Evolutionary conservation across 2,888 invertebrate species (phyloP).

Genomic region (Sesia bembeciformis): DNA sequence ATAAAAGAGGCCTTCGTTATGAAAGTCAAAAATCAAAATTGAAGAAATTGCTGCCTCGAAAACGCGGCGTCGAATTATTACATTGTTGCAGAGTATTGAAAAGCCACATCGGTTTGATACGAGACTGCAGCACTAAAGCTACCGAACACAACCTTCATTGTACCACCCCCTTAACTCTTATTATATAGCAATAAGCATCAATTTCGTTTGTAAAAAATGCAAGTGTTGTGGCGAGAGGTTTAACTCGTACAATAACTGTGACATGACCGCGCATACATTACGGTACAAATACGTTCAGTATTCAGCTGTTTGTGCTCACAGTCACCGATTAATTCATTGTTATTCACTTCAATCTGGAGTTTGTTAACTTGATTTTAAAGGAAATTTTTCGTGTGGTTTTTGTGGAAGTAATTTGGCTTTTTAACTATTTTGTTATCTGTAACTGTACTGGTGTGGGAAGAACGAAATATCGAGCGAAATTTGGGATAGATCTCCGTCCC

Average conservation of each 20-base stretch:
- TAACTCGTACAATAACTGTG: constrained; percentile 27
- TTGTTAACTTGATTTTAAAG: no score
- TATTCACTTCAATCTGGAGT: no score
- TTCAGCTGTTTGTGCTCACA: neutral
- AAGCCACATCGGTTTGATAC: constrained; percentile 21
- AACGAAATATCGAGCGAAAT: no score
- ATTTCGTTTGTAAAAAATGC: constrained; percentile 4
- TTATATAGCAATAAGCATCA: constrained; percentile 2
- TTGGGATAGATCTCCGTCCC: no score
- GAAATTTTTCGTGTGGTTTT: no score
- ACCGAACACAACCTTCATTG: constrained; percentile 9
- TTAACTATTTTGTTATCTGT: no score
- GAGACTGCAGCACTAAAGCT: constrained; percentile 32
- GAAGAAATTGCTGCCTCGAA: no score
- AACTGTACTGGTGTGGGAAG: no score
- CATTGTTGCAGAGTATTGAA: constrained; percentile 30
- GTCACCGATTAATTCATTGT: no score
- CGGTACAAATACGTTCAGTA: neutral
- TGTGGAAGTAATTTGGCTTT: no score
- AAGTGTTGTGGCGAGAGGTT: constrained; percentile 4
- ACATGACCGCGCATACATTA: constrained; percentile 47
- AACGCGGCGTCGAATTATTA: constrained; percentile 20
- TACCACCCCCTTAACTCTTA: constrained; percentile 7
- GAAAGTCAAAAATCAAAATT: no score
- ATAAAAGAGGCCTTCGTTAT: no score